phyloP scores from a whole-genome alignment of 1,140 invertebrate genomes.

The Sarcophaga bullata region DNA sequence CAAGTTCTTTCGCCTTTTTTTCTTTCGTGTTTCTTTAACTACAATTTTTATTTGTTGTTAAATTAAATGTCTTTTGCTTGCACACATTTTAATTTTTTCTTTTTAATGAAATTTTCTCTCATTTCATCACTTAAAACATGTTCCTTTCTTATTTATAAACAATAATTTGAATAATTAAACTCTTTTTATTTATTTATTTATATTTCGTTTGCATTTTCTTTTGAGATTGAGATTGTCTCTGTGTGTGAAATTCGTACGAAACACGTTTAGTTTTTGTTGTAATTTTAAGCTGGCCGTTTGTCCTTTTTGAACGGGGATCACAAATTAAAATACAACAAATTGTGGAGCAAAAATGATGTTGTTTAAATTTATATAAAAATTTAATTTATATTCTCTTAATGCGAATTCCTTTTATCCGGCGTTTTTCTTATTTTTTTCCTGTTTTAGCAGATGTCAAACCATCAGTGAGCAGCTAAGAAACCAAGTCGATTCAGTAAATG shows the following conservation, averaged over 20 bases:
- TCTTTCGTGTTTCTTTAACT: not conserved
- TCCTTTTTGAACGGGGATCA: no score
- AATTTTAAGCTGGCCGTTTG: no score
- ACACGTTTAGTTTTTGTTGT: no score
- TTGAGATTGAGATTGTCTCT: slow-evolving; percentile 38
- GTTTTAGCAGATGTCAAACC: no score
- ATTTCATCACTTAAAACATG: slow-evolving; percentile 20
- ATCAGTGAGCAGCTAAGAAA: no score
- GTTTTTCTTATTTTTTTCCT: no score
- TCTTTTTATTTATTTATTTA: slow-evolving; percentile 35
- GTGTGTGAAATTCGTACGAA: slow-evolving; percentile 26
- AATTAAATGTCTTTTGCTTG: slow-evolving; percentile 22
- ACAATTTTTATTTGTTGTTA: not conserved
- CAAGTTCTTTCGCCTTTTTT: not conserved
- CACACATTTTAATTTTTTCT: slow-evolving; percentile 44
- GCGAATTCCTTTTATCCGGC: no score
- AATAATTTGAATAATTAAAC: slow-evolving; percentile 43
- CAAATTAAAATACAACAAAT: no score
- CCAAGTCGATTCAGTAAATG: no score
- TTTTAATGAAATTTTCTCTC: slow-evolving; percentile 41
- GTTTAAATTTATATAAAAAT: no score
- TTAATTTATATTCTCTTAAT: no score
- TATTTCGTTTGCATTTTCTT: slow-evolving; percentile 41
- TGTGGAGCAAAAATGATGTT: no score
- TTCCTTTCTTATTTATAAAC: slow-evolving; percentile 38